A percentile compares a stretch with the other conserved stretches of the same genome.
These are phyloP conservation scores for Thyatira batis DNA, from an alignment of 2,888 invertebrate species.

Conservation along the genomic window DNA sequence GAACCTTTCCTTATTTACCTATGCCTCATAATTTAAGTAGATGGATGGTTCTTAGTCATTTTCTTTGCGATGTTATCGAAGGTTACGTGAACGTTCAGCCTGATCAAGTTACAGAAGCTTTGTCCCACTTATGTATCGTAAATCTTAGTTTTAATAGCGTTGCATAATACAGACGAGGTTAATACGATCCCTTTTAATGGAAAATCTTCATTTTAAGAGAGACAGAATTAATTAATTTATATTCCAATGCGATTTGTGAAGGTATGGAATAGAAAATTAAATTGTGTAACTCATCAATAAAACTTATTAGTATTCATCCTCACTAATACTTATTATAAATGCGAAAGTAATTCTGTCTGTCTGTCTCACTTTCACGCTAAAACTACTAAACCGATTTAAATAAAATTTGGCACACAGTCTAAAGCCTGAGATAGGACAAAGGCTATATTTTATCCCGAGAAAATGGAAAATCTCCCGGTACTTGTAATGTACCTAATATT, in stretches of 20 bases:
- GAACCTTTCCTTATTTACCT: not conserved
- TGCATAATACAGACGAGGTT: slow-evolving; percentile 3
- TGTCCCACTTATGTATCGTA: slow-evolving; percentile 25
- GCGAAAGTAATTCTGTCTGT: too few relatives aligned
- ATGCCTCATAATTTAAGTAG: too few relatives aligned
- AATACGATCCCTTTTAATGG: slow-evolving; percentile 4
- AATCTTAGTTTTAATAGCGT: slow-evolving; percentile 10
- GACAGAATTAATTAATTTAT: not conserved
- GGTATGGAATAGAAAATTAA: not conserved
- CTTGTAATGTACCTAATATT: too few relatives aligned
- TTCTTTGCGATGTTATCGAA: slow-evolving; percentile 26
- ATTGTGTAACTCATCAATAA: not conserved
- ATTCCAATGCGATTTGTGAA: not conserved
- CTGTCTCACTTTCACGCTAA: too few relatives aligned
- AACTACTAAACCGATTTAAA: too few relatives aligned
- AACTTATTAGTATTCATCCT: too few relatives aligned
- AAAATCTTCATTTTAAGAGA: not conserved
- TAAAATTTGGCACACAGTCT: too few relatives aligned
- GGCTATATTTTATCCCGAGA: too few relatives aligned
- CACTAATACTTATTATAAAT: too few relatives aligned
- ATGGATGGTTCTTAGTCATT: slow-evolving; percentile 9
- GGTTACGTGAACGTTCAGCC: slow-evolving; percentile 24
- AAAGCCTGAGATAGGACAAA: too few relatives aligned
- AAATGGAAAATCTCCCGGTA: too few relatives aligned
- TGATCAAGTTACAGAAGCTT: slow-evolving; percentile 16